Conservation (phyloP, 2,888 invertebrate species). For the Salpingus planirostris region DNA sequence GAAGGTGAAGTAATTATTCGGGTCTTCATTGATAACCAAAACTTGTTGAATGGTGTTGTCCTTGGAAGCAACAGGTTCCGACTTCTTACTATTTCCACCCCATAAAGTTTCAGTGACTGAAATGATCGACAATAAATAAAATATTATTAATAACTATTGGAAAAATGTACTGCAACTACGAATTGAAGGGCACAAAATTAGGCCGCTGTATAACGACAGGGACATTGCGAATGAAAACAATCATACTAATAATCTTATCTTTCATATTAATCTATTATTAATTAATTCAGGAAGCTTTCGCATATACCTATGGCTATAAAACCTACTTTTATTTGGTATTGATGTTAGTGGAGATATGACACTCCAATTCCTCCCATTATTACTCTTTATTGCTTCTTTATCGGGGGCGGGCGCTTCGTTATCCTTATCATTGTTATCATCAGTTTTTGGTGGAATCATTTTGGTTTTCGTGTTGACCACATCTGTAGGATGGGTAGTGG, state of each 20-base stretch:
- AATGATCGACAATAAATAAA: slow-evolving; percentile 6
- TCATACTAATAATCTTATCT: too few species aligned
- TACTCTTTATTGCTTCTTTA: too few species aligned
- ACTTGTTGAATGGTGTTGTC: slow-evolving; percentile 21
- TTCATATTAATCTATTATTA: slow-evolving; percentile 3
- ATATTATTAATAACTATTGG: background rate
- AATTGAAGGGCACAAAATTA: slow-evolving; percentile 26
- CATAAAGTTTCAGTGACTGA: slow-evolving; percentile 35
- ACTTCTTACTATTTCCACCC: slow-evolving; percentile 20
- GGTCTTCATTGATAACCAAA: slow-evolving; percentile 43
- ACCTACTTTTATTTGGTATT: slow-evolving; percentile 35
- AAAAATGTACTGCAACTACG: slow-evolving; percentile 18
- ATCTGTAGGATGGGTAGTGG: slow-evolving; percentile 10
- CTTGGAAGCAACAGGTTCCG: slow-evolving; percentile 10
- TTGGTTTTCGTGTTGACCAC: slow-evolving; percentile 10
- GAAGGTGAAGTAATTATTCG: slow-evolving; percentile 62
- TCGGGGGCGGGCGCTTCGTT: too few species aligned
- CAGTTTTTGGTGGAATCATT: slow-evolving; percentile 12
- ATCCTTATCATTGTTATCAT: slow-evolving; percentile 26
- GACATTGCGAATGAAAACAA: too few species aligned
- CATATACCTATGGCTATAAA: too few species aligned
- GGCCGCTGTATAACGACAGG: slow-evolving; percentile 28
- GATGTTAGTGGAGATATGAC: slow-evolving; percentile 36
- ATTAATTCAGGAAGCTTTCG: too few species aligned
- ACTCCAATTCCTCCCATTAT: too few species aligned